Evolutionary conservation across 2,113 vertebrate species (phyloP).

Genomic region (Tichodroma muraria): DNA sequence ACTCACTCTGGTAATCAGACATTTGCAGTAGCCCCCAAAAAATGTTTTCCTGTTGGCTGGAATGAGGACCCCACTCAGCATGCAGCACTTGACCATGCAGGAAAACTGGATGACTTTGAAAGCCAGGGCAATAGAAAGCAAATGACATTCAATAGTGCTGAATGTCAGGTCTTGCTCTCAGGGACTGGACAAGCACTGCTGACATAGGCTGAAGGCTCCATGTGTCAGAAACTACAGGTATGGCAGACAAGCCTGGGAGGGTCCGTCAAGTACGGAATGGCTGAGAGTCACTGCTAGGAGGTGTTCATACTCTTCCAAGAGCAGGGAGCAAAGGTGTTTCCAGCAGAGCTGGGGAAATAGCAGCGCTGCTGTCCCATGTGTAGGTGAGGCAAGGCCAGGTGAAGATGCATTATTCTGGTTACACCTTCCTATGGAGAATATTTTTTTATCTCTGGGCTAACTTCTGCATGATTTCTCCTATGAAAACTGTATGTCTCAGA

Average conservation of each 20-base stretch:
- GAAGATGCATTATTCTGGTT: not conserved
- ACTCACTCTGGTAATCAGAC: not conserved
- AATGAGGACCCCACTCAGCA: not conserved
- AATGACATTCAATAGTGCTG: not conserved
- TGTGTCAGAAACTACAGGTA: not conserved
- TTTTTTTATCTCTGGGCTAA: not conserved
- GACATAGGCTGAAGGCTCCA: not conserved
- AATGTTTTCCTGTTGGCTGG: not conserved
- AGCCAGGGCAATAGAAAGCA: not conserved
- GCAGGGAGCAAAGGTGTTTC: not conserved
- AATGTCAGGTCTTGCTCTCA: not conserved
- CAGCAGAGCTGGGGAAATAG: not conserved
- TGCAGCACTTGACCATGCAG: rapidly evolving
- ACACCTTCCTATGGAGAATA: not conserved
- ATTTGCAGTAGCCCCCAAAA: not conserved
- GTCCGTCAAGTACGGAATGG: not conserved
- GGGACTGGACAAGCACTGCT: not conserved
- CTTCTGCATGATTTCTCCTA: not conserved
- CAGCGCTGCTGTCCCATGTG: not conserved
- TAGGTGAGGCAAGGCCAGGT: not conserved
- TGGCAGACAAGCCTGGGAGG: not conserved
- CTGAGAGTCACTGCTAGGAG: not conserved
- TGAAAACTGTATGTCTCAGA: not conserved
- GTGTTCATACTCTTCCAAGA: not conserved
- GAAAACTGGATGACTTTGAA: not conserved